Percentiles rank a stretch among this genome's conserved stretches.
These are phyloP conservation scores for Gonatopus flavifemur DNA, from an alignment of 1,140 invertebrate genomes.

Conservation along the genomic window DNA sequence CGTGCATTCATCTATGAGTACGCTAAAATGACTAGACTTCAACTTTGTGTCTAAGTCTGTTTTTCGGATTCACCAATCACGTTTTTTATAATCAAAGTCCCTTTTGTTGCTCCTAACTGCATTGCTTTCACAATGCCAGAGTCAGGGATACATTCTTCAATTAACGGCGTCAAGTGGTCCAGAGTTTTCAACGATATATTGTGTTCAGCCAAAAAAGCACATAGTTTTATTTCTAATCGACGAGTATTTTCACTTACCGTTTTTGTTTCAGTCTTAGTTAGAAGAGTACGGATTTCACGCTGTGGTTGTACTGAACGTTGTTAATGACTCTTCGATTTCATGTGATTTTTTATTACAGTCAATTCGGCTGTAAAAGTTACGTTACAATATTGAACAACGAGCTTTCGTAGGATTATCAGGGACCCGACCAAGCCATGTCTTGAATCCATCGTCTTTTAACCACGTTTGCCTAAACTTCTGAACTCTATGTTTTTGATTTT, in stretches of 20 bases:
- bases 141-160: conserved; percentile 18
- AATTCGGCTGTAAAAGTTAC: conserved; percentile 10
- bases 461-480: conserved; percentile 11
- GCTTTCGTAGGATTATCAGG: conserved; percentile 6
- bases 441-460: conserved; percentile 5
- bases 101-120: conserved; percentile 16
- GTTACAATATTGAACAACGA: conserved; percentile 2
- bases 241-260: background rate
- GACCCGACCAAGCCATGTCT: conserved; percentile 1
- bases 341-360: conserved; percentile 4
- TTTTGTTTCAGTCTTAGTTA: background rate
- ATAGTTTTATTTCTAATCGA: conserved; percentile 19
- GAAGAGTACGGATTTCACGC: background rate
- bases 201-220: conserved; percentile 15
- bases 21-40: conserved; percentile 23
- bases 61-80: conserved; percentile 25
- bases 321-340: conserved; percentile 3
- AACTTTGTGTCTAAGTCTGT: conserved; percentile 12
- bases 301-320: too few relatives aligned
- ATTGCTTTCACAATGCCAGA: conserved; percentile 15
- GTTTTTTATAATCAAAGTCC: conserved; percentile 23
- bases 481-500: background rate
- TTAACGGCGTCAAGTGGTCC: conserved; percentile 9
- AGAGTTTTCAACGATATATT: conserved; percentile 8
- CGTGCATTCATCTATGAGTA: conserved; percentile 32